Evolutionary conservation across 92 coral and sea anemone genomes (phyloP).

Genomic region (Virgularia gustaviana): DNA sequence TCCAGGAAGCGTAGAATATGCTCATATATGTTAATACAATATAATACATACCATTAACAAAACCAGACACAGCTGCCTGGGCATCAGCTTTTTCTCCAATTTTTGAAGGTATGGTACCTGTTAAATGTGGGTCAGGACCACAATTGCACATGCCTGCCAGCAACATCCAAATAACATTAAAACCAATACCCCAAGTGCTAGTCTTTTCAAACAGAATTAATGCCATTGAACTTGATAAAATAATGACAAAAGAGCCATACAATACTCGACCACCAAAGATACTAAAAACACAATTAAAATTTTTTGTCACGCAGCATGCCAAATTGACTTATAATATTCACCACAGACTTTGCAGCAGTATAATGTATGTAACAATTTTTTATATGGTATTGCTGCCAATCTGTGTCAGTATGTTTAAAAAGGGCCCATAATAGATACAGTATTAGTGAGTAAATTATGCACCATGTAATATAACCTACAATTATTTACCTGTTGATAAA

Average conservation of each 20-base stretch:
- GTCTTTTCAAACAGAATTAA: conserved; percentile 80
- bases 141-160: conserved; percentile 97
- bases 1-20: background rate
- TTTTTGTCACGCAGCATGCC: no score
- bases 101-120: conserved; percentile 89
- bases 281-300: conserved; percentile 40
- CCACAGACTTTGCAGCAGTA: no score
- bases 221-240: conserved; percentile 75
- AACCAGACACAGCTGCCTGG: conserved; percentile 96
- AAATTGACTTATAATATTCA: no score
- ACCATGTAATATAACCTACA: background rate
- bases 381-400: no score
- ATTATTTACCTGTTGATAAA: conserved; percentile 66
- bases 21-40: background rate
- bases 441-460: no score
- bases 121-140: conserved; percentile 91
- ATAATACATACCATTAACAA: conserved; percentile 84
- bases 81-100: conserved; percentile 91
- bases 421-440: no score
- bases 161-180: conserved; percentile 78
- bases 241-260: conserved; percentile 66
- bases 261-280: conserved; percentile 72
- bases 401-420: no score
- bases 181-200: conserved; percentile 71
- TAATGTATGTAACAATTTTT: background rate